Conservation (phyloP, 1,140 invertebrate genomes). For the Lithobius niger region DNA sequence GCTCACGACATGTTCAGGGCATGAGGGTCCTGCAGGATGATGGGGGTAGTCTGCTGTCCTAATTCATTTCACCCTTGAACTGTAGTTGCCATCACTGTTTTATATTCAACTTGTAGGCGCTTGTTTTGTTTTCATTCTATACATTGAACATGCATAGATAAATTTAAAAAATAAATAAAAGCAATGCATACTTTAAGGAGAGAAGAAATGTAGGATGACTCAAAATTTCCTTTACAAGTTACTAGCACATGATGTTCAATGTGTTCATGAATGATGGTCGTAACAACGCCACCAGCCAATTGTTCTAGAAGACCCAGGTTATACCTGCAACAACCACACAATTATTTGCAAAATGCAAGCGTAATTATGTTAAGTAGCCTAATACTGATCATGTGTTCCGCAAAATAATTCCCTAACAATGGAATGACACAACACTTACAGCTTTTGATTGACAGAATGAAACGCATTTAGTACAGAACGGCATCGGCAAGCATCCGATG, state of each 20-base stretch:
- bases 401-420: slow-evolving; percentile 9
- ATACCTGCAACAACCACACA: slow-evolving; percentile 36
- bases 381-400: neutral
- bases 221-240: slow-evolving; percentile 67
- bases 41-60: too few relatives aligned
- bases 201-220: slow-evolving; percentile 52
- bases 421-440: slow-evolving; percentile 24
- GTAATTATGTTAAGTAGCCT: slow-evolving; percentile 3
- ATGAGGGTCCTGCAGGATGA: too few relatives aligned
- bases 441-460: slow-evolving; percentile 56
- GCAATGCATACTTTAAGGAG: neutral
- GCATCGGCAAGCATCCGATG: slow-evolving; percentile 56
- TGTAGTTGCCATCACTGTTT: too few relatives aligned
- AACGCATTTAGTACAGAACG: slow-evolving; percentile 57
- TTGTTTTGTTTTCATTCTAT: too few relatives aligned
- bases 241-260: slow-evolving; percentile 65
- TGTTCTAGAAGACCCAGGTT: slow-evolving; percentile 63
- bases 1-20: too few relatives aligned
- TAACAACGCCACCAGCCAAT: slow-evolving; percentile 62
- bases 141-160: too few relatives aligned
- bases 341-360: slow-evolving; percentile 30
- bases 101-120: too few relatives aligned
- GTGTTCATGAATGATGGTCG: slow-evolving; percentile 59
- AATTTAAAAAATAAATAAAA: slow-evolving; percentile 12
- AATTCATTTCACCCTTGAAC: too few relatives aligned